A percentile compares a stretch with the other conserved stretches of the same genome.
phyloP scores from a whole-genome alignment of 2,888 invertebrate genomes.

The Perdita meconis region DNA sequence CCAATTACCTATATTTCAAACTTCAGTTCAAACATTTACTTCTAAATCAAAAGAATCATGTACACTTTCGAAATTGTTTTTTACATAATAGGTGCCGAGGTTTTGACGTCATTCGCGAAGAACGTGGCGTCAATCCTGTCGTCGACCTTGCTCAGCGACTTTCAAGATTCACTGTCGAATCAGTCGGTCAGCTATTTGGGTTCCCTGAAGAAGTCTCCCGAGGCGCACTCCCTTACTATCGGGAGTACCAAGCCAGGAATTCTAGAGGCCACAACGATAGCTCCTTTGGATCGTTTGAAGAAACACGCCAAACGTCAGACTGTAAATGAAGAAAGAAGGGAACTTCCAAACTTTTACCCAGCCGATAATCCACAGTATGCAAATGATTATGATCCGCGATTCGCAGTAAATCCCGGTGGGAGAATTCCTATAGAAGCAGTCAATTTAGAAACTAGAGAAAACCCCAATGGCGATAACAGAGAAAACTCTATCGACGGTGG shows the following conservation, averaged over 20 bases:
- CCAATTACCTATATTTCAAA: not conserved
- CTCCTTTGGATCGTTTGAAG: not conserved
- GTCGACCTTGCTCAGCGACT: slow-evolving; percentile 60
- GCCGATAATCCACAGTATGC: not conserved
- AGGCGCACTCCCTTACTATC: not conserved
- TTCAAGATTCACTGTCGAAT: slow-evolving; percentile 31
- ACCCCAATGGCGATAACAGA: not conserved
- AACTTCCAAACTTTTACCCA: slow-evolving; percentile 10
- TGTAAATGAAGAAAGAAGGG: not conserved
- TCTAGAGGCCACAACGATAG: not conserved
- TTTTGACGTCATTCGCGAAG: slow-evolving; percentile 71
- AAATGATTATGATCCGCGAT: slow-evolving; percentile 3
- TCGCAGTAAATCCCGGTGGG: not conserved
- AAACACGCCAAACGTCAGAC: not conserved
- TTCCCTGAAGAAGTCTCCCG: slow-evolving; percentile 15
- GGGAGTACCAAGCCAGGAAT: not conserved
- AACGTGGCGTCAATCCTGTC: slow-evolving; percentile 74
- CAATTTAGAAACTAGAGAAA: not conserved
- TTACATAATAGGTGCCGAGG: slow-evolving; percentile 67
- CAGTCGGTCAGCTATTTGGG: slow-evolving; percentile 15
- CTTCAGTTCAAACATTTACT: not conserved
- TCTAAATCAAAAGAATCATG: not conserved
- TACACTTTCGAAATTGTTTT: slow-evolving; percentile 2
- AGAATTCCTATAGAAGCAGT: not conserved
- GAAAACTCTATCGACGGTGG: slow-evolving; percentile 31